Evolutionary conservation across 1,140 invertebrate species (phyloP).

Genomic region (Tyrophagus putrescentiae): DNA sequence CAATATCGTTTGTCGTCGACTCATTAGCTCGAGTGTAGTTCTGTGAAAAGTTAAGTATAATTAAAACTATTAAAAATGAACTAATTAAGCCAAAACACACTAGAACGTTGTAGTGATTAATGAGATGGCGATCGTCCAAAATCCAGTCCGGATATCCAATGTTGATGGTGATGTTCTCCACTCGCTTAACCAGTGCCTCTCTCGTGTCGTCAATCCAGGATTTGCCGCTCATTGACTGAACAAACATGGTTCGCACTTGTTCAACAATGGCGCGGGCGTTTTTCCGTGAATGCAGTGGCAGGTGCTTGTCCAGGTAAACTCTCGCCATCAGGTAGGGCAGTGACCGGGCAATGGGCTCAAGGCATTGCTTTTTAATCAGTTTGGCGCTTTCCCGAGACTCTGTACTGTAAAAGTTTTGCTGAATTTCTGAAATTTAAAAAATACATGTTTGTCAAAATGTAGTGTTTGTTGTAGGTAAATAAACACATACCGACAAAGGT

Average conservation of each 20-base stretch:
- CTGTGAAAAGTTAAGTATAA: too few relatives aligned
- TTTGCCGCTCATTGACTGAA: conserved; percentile 47
- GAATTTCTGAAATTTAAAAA: conserved; percentile 2
- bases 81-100: not conserved
- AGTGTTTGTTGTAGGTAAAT: not conserved
- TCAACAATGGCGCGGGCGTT: conserved; percentile 27
- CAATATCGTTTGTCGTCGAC: too few relatives aligned
- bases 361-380: conserved; percentile 29
- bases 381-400: conserved; percentile 26
- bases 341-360: conserved; percentile 30
- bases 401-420: conserved; percentile 15
- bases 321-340: conserved; percentile 37
- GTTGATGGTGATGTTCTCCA: conserved; percentile 33
- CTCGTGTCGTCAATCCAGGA: conserved; percentile 86
- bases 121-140: conserved; percentile 33
- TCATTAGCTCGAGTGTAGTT: too few relatives aligned
- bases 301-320: conserved; percentile 37
- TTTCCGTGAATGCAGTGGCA: conserved; percentile 36
- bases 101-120: conserved; percentile 29
- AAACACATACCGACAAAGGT: conserved; percentile 6
- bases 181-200: conserved; percentile 41
- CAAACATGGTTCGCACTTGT: conserved; percentile 27
- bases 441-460: not conserved
- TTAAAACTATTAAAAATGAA: too few relatives aligned
- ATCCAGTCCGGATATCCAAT: conserved; percentile 38